phyloP scores from a whole-genome alignment of 2,113 vertebrate species.

The Egretta garzetta region DNA sequence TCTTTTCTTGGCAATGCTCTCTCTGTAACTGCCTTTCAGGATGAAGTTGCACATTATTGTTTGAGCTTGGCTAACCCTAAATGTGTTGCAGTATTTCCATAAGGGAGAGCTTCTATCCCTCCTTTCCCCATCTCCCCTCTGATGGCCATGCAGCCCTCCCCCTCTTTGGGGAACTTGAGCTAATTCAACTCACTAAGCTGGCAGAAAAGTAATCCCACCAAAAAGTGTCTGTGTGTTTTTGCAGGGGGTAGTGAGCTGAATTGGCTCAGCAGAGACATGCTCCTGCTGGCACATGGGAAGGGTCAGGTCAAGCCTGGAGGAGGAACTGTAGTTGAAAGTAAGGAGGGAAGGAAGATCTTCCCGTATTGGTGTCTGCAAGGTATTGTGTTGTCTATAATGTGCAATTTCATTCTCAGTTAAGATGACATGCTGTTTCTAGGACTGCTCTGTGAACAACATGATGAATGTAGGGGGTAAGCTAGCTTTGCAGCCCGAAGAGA shows the following conservation, averaged over 20 bases:
- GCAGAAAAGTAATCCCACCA: not conserved
- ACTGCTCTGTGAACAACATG: not conserved
- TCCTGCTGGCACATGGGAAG: not conserved
- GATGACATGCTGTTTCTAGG: not conserved
- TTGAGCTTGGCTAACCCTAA: not conserved
- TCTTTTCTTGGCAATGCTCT: not conserved
- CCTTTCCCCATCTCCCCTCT: not conserved
- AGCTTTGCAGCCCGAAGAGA: not conserved
- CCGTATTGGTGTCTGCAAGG: not conserved
- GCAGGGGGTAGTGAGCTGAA: not conserved
- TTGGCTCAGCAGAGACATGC: not conserved
- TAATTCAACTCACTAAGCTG: not conserved
- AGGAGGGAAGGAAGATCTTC: slow-evolving; percentile 12
- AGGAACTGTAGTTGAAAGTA: not conserved
- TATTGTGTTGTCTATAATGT: not conserved
- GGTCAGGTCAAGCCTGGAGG: not conserved
- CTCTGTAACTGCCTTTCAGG: not conserved
- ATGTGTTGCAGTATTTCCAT: not conserved
- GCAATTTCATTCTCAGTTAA: not conserved
- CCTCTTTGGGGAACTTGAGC: not conserved
- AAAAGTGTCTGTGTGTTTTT: not conserved
- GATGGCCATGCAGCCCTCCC: not conserved
- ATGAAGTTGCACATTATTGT: not conserved
- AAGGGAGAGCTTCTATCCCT: not conserved
- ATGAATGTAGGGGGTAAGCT: not conserved